phyloP scores from a whole-genome alignment of 2,113 vertebrate genomes.

The Lepisosteus oculatus region DNA sequence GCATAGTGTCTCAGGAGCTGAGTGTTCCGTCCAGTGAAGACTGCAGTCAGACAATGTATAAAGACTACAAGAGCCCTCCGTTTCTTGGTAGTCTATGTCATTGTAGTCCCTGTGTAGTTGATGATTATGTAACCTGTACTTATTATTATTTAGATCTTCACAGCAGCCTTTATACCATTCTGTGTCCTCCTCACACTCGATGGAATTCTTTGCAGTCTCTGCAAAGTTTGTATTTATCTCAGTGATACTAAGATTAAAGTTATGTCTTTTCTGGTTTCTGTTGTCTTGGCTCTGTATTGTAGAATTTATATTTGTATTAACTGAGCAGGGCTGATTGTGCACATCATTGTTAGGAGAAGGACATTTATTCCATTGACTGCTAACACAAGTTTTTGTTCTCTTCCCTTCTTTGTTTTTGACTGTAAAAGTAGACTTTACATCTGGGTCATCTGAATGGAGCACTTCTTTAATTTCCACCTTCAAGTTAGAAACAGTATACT shows the following conservation, averaged over 20 bases:
- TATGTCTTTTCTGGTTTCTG: slow-evolving; percentile 26
- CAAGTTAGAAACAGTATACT: slow-evolving; percentile 49
- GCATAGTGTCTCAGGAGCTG: slow-evolving; percentile 26
- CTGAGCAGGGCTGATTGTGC: slow-evolving; percentile 13
- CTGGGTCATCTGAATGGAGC: slow-evolving; percentile 22
- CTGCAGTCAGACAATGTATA: slow-evolving; percentile 36
- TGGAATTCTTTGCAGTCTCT: slow-evolving; percentile 46
- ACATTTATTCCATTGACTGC: slow-evolving; percentile 19
- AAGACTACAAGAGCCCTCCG: slow-evolving; percentile 34
- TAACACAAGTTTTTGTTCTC: slow-evolving; percentile 28
- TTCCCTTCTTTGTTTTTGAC: slow-evolving; percentile 41
- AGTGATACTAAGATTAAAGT: slow-evolving; percentile 52
- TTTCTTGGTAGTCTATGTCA: slow-evolving; percentile 40
- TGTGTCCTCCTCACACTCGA: slow-evolving; percentile 40
- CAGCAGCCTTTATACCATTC: slow-evolving; percentile 47
- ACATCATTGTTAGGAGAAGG: slow-evolving; percentile 30
- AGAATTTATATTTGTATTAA: slow-evolving; percentile 14
- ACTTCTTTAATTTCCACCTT: slow-evolving; percentile 68
- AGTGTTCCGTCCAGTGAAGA: slow-evolving; percentile 30
- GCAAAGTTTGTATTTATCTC: slow-evolving; percentile 28
- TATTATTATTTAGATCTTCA: slow-evolving; percentile 22
- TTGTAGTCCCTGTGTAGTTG: slow-evolving; percentile 11
- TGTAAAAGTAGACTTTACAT: slow-evolving; percentile 42
- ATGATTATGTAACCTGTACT: slow-evolving; percentile 20
- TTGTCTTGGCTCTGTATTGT: slow-evolving; percentile 8